Base-by-base conservation (phyloP, 1,140 invertebrate species). In the Stegodyphus mimosarum region DNA sequence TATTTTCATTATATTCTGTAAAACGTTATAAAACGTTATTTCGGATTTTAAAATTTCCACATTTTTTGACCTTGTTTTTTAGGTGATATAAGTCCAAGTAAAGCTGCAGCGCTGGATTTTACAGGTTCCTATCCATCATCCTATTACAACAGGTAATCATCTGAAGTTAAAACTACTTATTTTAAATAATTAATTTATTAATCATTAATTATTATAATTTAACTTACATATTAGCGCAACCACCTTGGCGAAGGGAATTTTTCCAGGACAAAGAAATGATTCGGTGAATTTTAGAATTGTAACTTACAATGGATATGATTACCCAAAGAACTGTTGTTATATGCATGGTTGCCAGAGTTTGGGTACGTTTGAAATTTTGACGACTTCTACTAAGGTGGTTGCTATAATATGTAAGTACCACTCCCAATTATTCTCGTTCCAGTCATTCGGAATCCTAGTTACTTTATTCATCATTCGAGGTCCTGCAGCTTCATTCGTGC, bases 61-160 rank as follows among this genome's bases (percentile, higher is more conserved):
- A 2, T 60, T 2, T 2, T 10, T 60, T 5, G 9, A 2, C 9
- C n/a, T 67, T 67, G 7, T 0, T 66, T 86, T 73, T 66, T 49
- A 87, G 86, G 86, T 60, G 86, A 87, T 50, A 66, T 87, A 64
- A 87, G 75, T 69, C 70, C 79, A 66, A 67, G 67, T 7, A 87
- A 87, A 84, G 79, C 60, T 69, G 64, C 86, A 15, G 69, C 83
- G 10, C 66, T 87, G 52, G 86, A 87, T 84, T 87, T 83, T 48
- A 71, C 79, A 77, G 81, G 81, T 84, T 78, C 86, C 69, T 87
- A 87, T 87, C 78, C 80, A 53, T 73, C 85, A 11, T 74, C 85
- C 15, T 86, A 86, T 13, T 87, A 87, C 52, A 72, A 69, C 86
- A 87, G 86, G 86, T 87, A 53, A 66, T n/a, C 33, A 18, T 52